A percentile compares a stretch with the other conserved stretches of the same genome.
These are phyloP conservation scores for Argyra leucocephala DNA, from an alignment of 2,888 invertebrate genomes.

Conservation along the genomic window DNA sequence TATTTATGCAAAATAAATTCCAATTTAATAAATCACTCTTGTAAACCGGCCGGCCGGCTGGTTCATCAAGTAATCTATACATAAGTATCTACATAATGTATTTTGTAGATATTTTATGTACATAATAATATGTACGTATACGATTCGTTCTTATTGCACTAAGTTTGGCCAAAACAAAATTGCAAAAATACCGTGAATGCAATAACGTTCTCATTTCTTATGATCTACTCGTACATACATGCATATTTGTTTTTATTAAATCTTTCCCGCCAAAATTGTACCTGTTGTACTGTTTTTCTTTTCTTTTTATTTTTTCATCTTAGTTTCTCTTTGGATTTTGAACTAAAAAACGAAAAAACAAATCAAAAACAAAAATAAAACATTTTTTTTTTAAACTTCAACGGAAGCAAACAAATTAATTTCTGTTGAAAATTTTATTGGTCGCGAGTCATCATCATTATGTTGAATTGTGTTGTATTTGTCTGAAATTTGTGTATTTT, in stretches of 20 bases:
- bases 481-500: background rate
- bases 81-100: too few relatives aligned
- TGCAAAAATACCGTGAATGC: background rate
- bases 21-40: slow-evolving; percentile 1
- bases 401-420: slow-evolving; percentile 6
- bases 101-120: too few relatives aligned
- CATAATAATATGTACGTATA: too few relatives aligned
- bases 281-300: background rate
- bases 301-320: background rate
- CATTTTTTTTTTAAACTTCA: background rate
- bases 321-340: background rate
- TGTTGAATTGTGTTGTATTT: background rate
- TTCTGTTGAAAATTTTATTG: slow-evolving; percentile 1
- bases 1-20: background rate
- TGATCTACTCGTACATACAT: too few relatives aligned
- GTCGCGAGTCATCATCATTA: slow-evolving; percentile 2
- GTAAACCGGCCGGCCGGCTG: background rate
- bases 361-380: too few relatives aligned
- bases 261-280: background rate
- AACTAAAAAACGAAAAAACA: too few relatives aligned
- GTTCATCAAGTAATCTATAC: too few relatives aligned
- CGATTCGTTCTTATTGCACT: too few relatives aligned
- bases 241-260: too few relatives aligned
- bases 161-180: background rate
- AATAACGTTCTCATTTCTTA: too few relatives aligned